Percentiles rank a stretch among this genome's conserved stretches.
phyloP scores from a whole-genome alignment of 2,113 vertebrate species.

The Phalacrocorax brasilianus region DNA sequence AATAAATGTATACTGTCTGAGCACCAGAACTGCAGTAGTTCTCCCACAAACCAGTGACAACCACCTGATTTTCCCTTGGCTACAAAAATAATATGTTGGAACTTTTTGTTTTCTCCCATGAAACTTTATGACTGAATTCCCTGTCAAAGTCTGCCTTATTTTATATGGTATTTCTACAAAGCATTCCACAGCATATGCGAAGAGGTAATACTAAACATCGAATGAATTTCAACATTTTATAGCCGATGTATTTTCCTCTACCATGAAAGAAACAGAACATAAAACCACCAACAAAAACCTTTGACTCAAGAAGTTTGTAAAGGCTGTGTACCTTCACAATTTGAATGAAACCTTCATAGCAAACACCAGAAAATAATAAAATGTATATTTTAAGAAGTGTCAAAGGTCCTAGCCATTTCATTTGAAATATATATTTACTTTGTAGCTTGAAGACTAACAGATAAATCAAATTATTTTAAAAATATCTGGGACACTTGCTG shows the following conservation, averaged over 20 bases:
- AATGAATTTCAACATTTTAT: constrained; percentile 86
- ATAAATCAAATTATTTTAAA: constrained; percentile 36
- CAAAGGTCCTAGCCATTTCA: constrained; percentile 75
- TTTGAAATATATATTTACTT: constrained; percentile 67
- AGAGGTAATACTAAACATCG: constrained; percentile 77
- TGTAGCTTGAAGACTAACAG: background rate
- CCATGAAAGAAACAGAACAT: constrained; percentile 59
- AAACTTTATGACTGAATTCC: constrained; percentile 85
- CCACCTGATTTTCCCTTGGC: constrained; percentile 71
- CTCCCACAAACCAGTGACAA: constrained; percentile 32
- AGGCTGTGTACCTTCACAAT: constrained; percentile 68
- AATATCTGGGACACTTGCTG: background rate
- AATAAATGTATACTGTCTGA: background rate
- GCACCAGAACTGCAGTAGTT: constrained; percentile 1
- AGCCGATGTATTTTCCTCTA: constrained; percentile 87
- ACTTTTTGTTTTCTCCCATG: constrained; percentile 68
- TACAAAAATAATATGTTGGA: constrained; percentile 74
- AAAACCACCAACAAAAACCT: constrained; percentile 25
- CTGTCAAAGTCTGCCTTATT: constrained; percentile 92
- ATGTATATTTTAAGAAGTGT: constrained; percentile 76
- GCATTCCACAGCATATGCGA: constrained; percentile 82
- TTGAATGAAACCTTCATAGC: constrained; percentile 73
- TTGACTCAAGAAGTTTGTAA: constrained; percentile 80
- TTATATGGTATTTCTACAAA: constrained; percentile 94
- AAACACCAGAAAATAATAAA: constrained; percentile 76